Evolutionary conservation across 2,888 invertebrate genomes (phyloP), one percentile per base, ranked within the genome.

Genomic region (Rhorus exstirpatorius): DNA sequence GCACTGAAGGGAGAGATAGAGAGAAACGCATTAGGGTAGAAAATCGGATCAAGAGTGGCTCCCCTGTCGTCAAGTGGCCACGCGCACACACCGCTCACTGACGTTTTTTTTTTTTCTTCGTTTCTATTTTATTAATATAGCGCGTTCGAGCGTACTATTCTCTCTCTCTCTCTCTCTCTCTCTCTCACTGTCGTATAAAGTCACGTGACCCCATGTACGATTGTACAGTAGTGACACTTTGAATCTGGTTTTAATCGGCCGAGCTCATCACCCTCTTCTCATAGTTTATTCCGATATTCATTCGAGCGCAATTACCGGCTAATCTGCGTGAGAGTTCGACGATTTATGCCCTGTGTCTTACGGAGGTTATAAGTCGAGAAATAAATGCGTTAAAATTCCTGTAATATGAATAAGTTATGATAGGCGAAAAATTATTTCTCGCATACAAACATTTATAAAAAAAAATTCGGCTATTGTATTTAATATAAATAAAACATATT

Each of bases 151-250:
- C 31, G 72, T 68, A n/a, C n/a, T n/a, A n/a, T n/a, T n/a, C n/a
- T n/a, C n/a, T n/a, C n/a, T n/a, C n/a, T n/a, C n/a, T n/a, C 38
- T 8, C 38, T 38, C 38, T 8, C 8, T 8, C 38, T 10, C 7
- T 38, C 38, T 10, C 6, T 38, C 4, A 4, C 6, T n/a, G n/a
- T n/a, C n/a, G 1, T 10, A 38, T 38, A 19, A 2, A 60, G 72
- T 72, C 72, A 49, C 72, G 72, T 60, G 72, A 26, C 72, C 17
- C 38, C 4, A 10, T 49, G 19, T 55, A 76, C 88, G 89, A 91
- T 90, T 90, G 86, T 90, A 90, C 89, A 91, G 86, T 83, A 88
- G 87, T 91, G 90, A 91, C 91, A 91, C 87, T 84, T 89, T 82
- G 83, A 87, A 86, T 84, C 83, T 78, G 74, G 7, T 78, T n/a